Evolutionary conservation across 2,888 invertebrate species (phyloP), one percentile per base, ranked within the genome.

Genomic region (Panzeria rudis): DNA sequence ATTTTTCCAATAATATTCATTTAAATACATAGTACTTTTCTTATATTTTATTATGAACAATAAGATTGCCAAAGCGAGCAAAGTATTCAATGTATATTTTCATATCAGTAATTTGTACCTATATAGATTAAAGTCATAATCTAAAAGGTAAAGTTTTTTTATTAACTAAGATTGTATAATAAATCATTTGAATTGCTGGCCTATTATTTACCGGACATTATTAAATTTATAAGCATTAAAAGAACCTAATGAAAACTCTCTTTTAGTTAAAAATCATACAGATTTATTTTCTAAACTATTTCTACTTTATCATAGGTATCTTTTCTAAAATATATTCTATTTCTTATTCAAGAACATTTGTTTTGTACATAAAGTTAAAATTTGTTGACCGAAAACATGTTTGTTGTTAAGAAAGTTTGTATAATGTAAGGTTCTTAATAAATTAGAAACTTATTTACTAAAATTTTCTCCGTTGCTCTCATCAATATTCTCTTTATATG

Each of bases 91-190:
- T 32, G 8, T 59, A 25, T 4, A 25, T 15, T 32, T 25, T 52
- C 50, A 35, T 69, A 23, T 54, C 47, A 32, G 44, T 47, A 20
- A 71, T 59, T 59, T 47, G 6, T n/a, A n/a, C n/a, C n/a, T 13
- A 11, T 47, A 11, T 64, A 47, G 47, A 32, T 47, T 64, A 29
- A 47, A 66, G 17, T 47, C 1, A 6, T 47, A 32, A 32, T 47
- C 32, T 47, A 29, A 15, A 66, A 66, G 25, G 2, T 20, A 17
- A 44, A 6, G 2, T 17, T 25, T 47, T 25, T 47, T 44, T 25
- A 41, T 41, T 38, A 41, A 62, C 9, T 7, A 15, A 41, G 4
- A 13, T 35, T 61, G 17, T 17, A 38, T 61, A 38, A 61, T 20
- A 38, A 54, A 7, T 25, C 5, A 25, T 25, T 1, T 29, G 0